Evolutionary conservation across 2,797 vertebrate genomes (phyloP).

Genomic region (Gymnoscopelus microlampas): DNA sequence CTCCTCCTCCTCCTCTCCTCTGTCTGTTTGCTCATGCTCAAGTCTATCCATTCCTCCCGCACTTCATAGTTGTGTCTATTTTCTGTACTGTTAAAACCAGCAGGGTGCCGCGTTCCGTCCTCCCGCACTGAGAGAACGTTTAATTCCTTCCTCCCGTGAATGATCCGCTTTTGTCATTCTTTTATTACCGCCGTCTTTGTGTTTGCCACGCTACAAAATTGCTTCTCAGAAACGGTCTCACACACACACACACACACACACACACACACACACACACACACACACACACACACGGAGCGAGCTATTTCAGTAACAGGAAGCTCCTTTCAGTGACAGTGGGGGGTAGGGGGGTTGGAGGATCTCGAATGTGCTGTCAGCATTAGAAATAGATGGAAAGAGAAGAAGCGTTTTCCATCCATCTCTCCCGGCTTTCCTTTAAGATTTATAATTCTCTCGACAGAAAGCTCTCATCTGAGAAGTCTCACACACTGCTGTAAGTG

Average conservation of each 20-base stretch:
- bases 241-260: too few relatives aligned
- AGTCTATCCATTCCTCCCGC: conserved; percentile 27
- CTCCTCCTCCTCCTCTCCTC: conserved; percentile 1
- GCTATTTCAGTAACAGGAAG: conserved; percentile 60
- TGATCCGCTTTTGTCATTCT: conserved; percentile 36
- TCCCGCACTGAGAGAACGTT: conserved; percentile 38
- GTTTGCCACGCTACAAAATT: conserved; percentile 49
- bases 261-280: not conserved
- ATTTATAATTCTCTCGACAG: too few relatives aligned
- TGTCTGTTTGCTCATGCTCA: conserved; percentile 33
- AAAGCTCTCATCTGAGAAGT: too few relatives aligned
- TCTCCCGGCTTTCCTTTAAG: not conserved
- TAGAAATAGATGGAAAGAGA: conserved; percentile 59
- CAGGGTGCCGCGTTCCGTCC: conserved; percentile 42
- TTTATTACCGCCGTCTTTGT: conserved; percentile 47
- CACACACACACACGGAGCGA: conserved; percentile 8
- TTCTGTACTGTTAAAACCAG: conserved; percentile 39
- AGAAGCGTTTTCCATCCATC: conserved; percentile 38
- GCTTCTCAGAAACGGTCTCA: conserved; percentile 47
- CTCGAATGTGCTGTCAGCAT: conserved; percentile 57
- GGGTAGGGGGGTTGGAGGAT: conserved; percentile 39
- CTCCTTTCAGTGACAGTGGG: conserved; percentile 48
- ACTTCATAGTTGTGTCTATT: conserved; percentile 38
- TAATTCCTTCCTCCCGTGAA: conserved; percentile 57
- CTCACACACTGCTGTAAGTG: too few relatives aligned